Percentiles rank a stretch among this genome's conserved stretches.
phyloP scores from a whole-genome alignment of 2,888 invertebrate genomes.

The Mantis religiosa region DNA sequence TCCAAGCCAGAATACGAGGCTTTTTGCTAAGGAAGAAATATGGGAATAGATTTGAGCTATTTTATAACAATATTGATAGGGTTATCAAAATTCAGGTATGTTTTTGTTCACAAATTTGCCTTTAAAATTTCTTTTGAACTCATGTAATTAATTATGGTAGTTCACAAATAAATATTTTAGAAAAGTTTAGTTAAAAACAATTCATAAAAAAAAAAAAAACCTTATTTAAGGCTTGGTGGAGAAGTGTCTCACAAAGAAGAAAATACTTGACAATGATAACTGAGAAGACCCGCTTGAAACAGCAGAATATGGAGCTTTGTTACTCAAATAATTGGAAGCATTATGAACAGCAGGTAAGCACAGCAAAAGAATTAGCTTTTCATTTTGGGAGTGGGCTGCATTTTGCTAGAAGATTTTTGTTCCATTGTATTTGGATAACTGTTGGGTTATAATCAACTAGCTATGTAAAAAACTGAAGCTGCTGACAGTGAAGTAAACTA shows the following conservation, averaged over 20 bases:
- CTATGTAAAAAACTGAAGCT: too few relatives aligned
- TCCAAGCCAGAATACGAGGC: conserved; percentile 60
- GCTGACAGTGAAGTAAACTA: too few relatives aligned
- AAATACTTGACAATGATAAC: conserved; percentile 39
- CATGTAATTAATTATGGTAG: neutral
- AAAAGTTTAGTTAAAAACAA: neutral
- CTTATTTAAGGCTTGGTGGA: conserved; percentile 63
- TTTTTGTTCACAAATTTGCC: neutral
- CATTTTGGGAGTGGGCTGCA: too few relatives aligned
- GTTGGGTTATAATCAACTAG: too few relatives aligned
- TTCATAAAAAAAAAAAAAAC: conserved; percentile 35
- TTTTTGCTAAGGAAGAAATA: conserved; percentile 52
- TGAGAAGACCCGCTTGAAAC: neutral
- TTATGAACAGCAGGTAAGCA: neutral
- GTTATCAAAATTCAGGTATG: conserved; percentile 43
- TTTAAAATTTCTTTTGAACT: neutral
- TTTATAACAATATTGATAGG: conserved; percentile 45
- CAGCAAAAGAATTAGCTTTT: neutral
- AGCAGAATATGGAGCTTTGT: neutral
- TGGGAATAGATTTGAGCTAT: conserved; percentile 45
- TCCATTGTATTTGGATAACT: too few relatives aligned
- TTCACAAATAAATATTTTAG: neutral
- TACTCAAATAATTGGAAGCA: neutral
- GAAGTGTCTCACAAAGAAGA: conserved; percentile 48
- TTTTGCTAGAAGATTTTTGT: too few relatives aligned